phyloP scores from a whole-genome alignment of 2,797 vertebrate genomes.

The Sternarchorhynchus goeldii region DNA sequence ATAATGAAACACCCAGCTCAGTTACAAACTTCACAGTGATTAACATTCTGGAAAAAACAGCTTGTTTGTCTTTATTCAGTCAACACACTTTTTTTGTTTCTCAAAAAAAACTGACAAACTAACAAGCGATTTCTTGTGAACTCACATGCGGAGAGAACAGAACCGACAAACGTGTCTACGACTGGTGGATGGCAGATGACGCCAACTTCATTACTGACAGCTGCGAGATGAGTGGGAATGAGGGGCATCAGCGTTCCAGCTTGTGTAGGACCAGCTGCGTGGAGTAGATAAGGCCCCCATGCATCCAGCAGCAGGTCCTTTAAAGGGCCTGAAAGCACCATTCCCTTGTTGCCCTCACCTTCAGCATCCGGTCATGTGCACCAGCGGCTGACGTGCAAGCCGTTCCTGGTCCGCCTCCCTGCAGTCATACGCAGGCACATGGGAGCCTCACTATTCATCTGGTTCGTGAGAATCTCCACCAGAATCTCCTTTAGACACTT shows the following conservation, averaged over 20 bases:
- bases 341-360: slow-evolving; percentile 15
- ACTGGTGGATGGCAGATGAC: slow-evolving; percentile 1
- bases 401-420: not conserved
- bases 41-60: not conserved
- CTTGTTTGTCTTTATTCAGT: not conserved
- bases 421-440: not conserved
- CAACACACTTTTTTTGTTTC: not conserved
- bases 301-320: slow-evolving; percentile 1
- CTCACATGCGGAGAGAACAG: not conserved
- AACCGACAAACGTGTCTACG: slow-evolving; percentile 4
- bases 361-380: not conserved
- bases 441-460: not conserved
- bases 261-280: not conserved
- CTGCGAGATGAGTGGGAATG: not conserved
- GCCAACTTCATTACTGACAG: not conserved
- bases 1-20: not conserved
- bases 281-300: slow-evolving; percentile 29
- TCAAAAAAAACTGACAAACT: not conserved
- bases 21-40: not conserved
- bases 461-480: not conserved
- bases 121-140: not conserved
- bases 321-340: slow-evolving; percentile 24
- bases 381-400: slow-evolving; percentile 5
- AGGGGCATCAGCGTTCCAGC: slow-evolving; percentile 16
- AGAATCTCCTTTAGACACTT: not conserved